Evolutionary conservation across 2,888 invertebrate genomes (phyloP), one percentile per base, ranked within the genome.

Genomic region (Thymelicus lineola): DNA sequence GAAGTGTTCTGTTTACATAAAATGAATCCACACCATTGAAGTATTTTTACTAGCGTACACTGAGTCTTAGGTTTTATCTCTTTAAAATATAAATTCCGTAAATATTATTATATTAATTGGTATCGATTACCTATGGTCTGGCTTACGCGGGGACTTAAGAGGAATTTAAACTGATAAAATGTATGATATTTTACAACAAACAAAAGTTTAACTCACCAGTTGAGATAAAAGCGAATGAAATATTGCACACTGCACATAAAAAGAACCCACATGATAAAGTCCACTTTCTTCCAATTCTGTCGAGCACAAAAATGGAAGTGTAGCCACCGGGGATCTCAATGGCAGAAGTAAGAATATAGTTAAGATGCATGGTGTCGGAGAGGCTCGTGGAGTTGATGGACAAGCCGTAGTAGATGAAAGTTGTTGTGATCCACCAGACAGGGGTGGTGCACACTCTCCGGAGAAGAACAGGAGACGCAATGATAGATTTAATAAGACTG

Each of bases 351-450:
- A 95, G 81, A 59, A 97, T 96, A 81, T 79, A 97, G 87, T 97
- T 97, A 6, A 96, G 80, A 82, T 97, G 96, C 84, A 96, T 96
- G 79, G 96, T 95, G 28, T 96, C 97, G 6, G 95, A 95, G 46
- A 97, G 89, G 1, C 95, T 94, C 1, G 96, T 96, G 0, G 97
- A 96, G 87, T 97, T 97, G 73, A 97, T 92, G 15, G 96, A 96
- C 20, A 97, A 88, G 0, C 97, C 97, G 79, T 97, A 97, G 87
- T 96, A 97, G 12, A 97, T 95, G 76, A 97, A 95, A 0, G 96
- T 96, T 74, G 96, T 96, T 2, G 97, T 96, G 63, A 97, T 95
- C 97, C 97, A 97, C 90, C 96, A 97, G 76, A 97, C 94, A 12
- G 96, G 96, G 42, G 96, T 96, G 53, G 95, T 96, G 48, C 95